Evolutionary conservation across 2,113 vertebrate genomes (phyloP), one percentile per base, ranked within the genome.

Genomic region (Eupsittula cactorum): DNA sequence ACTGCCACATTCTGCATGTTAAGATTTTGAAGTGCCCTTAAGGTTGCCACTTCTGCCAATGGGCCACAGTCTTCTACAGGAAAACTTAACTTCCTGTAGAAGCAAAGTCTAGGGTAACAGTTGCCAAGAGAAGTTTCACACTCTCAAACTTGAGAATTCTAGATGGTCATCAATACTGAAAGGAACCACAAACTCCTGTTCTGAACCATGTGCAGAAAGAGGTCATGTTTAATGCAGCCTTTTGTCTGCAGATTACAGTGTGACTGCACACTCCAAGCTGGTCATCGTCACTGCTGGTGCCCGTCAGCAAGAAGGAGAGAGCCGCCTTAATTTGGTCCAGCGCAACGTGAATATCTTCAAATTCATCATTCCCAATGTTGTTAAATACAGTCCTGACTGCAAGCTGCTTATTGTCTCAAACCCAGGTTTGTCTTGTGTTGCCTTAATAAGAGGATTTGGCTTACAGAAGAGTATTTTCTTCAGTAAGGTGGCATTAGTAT

Each of bases 271-370:
- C 97, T 99, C 99, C 89, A 99, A 98, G 97, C 97, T 99, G 94
- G 99, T 99, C 68, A 98, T 99, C 63, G 97, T 99, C 97, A 99
- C 99, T 2, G 99, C 99, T 28, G 99, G 99, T 11, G 99, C 99
- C 49, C 99, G 99, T 74, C 99, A 99, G 97, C 99, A 99, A 49
- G 99, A 99, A 95, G 99, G 99, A 69, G 99, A 99, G 97, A 99
- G 99, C 97, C 99, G 99, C 31, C 98, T 99, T 29, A 99, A 99
- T 96, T 75, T 99, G 98, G 99, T 99, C 68, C 99, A 99, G 98
- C 99, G 99, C 77, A 99, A 99, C 0, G 99, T 99, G 92, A 99
- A 99, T 96, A 99, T 99, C 98, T 99, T 99, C 95, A 99, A 99
- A 97, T 99, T 99, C 97, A 99, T 99, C 98, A 99, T 99, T 98